phyloP scores from a whole-genome alignment of 2,113 vertebrate species.

The Cricetomys ansorgei region DNA sequence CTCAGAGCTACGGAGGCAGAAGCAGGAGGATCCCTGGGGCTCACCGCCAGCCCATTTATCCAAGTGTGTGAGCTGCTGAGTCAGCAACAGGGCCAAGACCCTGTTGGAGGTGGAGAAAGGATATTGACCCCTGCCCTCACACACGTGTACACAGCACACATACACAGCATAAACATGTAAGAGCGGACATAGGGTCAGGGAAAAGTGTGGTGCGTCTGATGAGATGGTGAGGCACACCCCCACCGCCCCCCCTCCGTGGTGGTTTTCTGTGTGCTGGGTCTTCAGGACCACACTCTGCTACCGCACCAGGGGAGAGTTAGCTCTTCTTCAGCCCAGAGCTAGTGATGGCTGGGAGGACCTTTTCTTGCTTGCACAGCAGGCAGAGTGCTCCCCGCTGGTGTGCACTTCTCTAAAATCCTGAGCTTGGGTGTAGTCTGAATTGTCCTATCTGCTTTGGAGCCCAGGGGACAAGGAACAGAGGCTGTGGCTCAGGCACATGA shows the following conservation, averaged over 20 bases:
- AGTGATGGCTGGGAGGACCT: not conserved
- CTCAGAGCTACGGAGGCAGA: not conserved
- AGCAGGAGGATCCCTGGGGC: not conserved
- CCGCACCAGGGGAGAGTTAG: not conserved
- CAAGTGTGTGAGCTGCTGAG: no score
- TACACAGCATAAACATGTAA: not conserved
- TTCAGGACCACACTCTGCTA: not conserved
- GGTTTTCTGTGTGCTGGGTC: fast-evolving
- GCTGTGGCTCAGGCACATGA: not conserved
- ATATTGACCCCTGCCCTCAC: not conserved
- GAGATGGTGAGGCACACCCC: not conserved
- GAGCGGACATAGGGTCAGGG: no score
- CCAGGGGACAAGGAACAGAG: not conserved
- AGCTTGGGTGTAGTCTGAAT: not conserved
- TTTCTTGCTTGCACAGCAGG: not conserved
- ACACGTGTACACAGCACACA: not conserved
- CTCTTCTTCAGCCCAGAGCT: not conserved
- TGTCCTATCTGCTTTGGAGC: not conserved
- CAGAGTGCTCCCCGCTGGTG: no score
- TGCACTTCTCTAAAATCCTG: not conserved
- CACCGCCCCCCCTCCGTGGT: no score
- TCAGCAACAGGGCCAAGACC: not conserved
- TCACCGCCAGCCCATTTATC: not conserved
- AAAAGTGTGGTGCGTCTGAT: not conserved
- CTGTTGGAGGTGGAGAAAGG: no score